Conservation (phyloP, 2,888 invertebrate genomes). For the Clunio marinus region DNA sequence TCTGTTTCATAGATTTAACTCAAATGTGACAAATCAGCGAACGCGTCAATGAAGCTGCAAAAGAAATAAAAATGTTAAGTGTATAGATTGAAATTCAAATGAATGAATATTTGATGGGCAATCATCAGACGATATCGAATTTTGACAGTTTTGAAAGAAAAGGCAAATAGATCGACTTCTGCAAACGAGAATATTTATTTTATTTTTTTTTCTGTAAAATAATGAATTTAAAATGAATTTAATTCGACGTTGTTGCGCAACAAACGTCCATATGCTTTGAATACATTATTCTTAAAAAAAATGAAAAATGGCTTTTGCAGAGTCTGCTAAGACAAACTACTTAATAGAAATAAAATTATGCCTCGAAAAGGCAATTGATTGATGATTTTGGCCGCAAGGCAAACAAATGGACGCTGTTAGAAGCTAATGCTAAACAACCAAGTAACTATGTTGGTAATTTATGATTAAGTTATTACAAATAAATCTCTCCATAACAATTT, state of each 20-base stretch:
- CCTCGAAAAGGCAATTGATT: not conserved
- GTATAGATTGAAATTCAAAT: not conserved
- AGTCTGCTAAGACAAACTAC: conserved; percentile 8
- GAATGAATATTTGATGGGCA: conserved; percentile 34
- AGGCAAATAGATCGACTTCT: not conserved
- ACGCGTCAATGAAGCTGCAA: not conserved
- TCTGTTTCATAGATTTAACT: too few relatives aligned
- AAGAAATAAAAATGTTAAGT: not conserved
- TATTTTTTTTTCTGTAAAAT: too few relatives aligned
- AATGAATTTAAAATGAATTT: not conserved
- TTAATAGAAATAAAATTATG: conserved; percentile 14
- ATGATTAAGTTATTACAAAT: conserved; percentile 29
- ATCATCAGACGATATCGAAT: conserved; percentile 19
- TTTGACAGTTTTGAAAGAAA: conserved; percentile 30
- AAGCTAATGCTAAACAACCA: not conserved
- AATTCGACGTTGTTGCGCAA: not conserved
- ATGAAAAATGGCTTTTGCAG: conserved; percentile 16
- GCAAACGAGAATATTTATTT: too few relatives aligned
- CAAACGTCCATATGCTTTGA: not conserved
- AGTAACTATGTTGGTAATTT: not conserved
- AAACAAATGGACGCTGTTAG: not conserved
- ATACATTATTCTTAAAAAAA: not conserved
- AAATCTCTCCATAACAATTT: conserved; percentile 4
- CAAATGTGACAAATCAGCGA: too few relatives aligned
- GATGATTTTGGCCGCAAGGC: not conserved